These are phyloP conservation scores for Vireo altiloquus DNA, from an alignment of 2,113 vertebrate species.

Conservation along the genomic window DNA sequence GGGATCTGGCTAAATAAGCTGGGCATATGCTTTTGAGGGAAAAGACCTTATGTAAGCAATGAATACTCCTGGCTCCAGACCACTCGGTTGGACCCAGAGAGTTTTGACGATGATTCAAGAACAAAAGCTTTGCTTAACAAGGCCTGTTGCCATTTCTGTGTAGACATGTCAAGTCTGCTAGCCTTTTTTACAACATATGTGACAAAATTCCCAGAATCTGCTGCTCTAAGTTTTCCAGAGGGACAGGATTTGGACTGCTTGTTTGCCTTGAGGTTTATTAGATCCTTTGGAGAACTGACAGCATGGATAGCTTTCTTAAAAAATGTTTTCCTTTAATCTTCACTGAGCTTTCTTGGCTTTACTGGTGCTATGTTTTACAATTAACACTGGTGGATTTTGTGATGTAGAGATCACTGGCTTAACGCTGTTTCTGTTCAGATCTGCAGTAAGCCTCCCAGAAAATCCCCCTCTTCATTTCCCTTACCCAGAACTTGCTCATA, in stretches of 20 bases:
- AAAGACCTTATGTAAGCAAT: not conserved
- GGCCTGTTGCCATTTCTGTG: not conserved
- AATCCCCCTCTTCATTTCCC: not conserved
- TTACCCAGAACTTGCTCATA: not conserved
- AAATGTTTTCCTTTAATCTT: not conserved
- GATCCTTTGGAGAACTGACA: not conserved
- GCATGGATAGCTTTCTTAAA: not conserved
- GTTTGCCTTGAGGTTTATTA: not conserved
- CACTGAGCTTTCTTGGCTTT: not conserved
- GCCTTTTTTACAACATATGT: not conserved
- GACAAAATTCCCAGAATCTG: not conserved
- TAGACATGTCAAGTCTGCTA: not conserved
- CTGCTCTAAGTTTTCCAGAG: not conserved
- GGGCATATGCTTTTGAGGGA: not conserved
- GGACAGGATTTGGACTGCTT: not conserved
- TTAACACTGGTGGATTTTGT: not conserved
- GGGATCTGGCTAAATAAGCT: not conserved
- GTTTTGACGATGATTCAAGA: not conserved
- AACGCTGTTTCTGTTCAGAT: not conserved
- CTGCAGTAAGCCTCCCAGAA: not conserved
- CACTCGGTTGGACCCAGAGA: not conserved
- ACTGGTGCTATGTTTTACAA: not conserved
- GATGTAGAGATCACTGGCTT: not conserved
- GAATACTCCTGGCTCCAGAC: not conserved
- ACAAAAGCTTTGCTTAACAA: not conserved